These are phyloP conservation scores for Diuraphis noxia DNA, from an alignment of 1,140 invertebrate species.

Conservation along the genomic window DNA sequence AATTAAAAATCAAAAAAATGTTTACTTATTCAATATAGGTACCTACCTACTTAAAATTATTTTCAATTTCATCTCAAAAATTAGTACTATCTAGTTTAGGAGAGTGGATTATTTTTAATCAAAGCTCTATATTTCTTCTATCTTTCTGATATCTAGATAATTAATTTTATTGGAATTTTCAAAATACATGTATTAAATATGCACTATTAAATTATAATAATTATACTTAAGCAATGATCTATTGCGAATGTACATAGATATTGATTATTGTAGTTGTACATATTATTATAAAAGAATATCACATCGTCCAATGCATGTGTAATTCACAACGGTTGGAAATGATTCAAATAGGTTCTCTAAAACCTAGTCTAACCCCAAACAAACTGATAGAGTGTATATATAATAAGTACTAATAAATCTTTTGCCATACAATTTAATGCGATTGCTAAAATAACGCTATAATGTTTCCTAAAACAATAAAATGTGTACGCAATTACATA, in stretches of 20 bases:
- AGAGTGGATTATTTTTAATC: too few relatives aligned
- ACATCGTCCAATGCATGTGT: background rate
- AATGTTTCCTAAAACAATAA: constrained; percentile 45
- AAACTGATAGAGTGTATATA: background rate
- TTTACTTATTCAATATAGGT: too few relatives aligned
- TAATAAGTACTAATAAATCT: constrained; percentile 7
- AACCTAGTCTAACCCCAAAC: constrained; percentile 5
- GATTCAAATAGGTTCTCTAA: constrained; percentile 14
- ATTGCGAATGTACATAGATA: background rate
- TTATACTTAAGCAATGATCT: background rate
- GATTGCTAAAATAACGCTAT: background rate
- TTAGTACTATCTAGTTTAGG: too few relatives aligned
- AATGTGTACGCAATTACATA: constrained; percentile 8
- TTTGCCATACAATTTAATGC: constrained; percentile 8
- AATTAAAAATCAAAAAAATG: too few relatives aligned
- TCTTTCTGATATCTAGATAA: background rate
- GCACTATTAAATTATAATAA: background rate
- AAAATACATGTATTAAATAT: background rate
- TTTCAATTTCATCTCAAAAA: too few relatives aligned
- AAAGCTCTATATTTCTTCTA: too few relatives aligned
- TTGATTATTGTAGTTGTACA: background rate
- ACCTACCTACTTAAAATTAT: too few relatives aligned
- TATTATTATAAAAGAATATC: background rate
- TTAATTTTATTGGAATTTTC: background rate
- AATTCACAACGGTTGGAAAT: constrained; percentile 1